Conservation (phyloP, 2,113 vertebrate species). For the Triplophysa rosa region DNA sequence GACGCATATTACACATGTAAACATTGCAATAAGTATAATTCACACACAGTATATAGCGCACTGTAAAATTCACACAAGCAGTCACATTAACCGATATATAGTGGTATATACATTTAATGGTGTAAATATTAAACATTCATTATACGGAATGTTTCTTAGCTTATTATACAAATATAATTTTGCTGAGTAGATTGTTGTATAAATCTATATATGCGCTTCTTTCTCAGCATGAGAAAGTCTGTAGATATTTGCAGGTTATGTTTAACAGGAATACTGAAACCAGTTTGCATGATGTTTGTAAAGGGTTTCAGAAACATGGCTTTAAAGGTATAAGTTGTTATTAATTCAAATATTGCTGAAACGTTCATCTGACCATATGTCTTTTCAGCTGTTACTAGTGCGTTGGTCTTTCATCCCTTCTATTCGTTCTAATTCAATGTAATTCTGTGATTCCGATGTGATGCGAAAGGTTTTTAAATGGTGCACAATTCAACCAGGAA, state of each 20-base stretch:
- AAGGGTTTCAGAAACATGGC: conserved; percentile 29
- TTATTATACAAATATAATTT: conserved; percentile 14
- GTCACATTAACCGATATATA: background rate
- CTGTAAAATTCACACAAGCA: background rate
- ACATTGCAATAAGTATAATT: conserved; percentile 6
- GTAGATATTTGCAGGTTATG: conserved; percentile 10
- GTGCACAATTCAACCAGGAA: background rate
- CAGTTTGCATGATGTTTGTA: background rate
- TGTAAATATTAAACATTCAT: conserved; percentile 32
- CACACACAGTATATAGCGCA: conserved; percentile 10
- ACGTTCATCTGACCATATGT: background rate
- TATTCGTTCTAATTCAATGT: background rate
- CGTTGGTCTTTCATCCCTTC: background rate
- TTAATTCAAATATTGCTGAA: conserved; percentile 11
- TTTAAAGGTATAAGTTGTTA: conserved; percentile 14
- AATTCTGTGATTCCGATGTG: background rate
- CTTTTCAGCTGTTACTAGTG: background rate
- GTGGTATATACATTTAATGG: background rate
- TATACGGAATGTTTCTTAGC: conserved; percentile 32
- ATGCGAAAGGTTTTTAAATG: conserved; percentile 22
- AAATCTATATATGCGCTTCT: conserved; percentile 24
- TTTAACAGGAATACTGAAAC: background rate
- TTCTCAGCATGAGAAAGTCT: conserved; percentile 27
- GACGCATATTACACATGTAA: conserved; percentile 1
- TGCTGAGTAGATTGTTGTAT: background rate